Conservation (phyloP, 2,888 invertebrate genomes). For the Heliconius hortense region DNA sequence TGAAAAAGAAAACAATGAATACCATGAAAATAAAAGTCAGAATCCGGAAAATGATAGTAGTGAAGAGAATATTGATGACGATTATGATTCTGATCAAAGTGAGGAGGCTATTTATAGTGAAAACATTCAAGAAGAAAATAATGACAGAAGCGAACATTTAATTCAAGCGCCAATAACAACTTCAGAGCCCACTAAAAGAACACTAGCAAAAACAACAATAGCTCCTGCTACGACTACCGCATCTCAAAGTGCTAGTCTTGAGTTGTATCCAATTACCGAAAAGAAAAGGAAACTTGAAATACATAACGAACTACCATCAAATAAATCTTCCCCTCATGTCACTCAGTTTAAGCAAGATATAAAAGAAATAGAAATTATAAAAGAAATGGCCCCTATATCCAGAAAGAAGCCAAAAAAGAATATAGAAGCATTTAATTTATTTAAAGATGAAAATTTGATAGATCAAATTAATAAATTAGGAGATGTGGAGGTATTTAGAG, state of each 20-base stretch:
- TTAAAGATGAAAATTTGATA: constrained; percentile 71
- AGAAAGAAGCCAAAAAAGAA: constrained; percentile 57
- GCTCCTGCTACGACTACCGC: constrained; percentile 58
- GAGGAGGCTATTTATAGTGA: constrained; percentile 46
- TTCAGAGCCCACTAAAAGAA: constrained; percentile 63
- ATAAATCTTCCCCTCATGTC: constrained; percentile 63
- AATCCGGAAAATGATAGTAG: constrained; percentile 44
- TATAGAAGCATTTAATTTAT: constrained; percentile 62
- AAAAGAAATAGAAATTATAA: constrained; percentile 71
- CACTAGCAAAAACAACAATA: constrained; percentile 63
- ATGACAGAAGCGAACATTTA: constrained; percentile 36
- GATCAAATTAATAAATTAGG: constrained; percentile 70
- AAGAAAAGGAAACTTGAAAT: constrained; percentile 68
- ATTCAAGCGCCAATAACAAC: constrained; percentile 50
- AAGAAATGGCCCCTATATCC: constrained; percentile 58
- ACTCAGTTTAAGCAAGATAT: constrained; percentile 73
- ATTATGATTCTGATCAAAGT: constrained; percentile 47
- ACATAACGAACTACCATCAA: constrained; percentile 67
- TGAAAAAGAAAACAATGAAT: constrained; percentile 58
- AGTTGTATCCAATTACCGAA: constrained; percentile 59
- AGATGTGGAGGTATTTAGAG: constrained; percentile 72
- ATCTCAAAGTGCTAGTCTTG: constrained; percentile 48
- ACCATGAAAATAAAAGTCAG: constrained; percentile 39
- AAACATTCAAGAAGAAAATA: constrained; percentile 46
- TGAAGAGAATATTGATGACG: constrained; percentile 47